Percentiles rank a stretch among this genome's conserved stretches.
Conservation (phyloP, 2,888 invertebrate species). For the Germaria angustata region DNA sequence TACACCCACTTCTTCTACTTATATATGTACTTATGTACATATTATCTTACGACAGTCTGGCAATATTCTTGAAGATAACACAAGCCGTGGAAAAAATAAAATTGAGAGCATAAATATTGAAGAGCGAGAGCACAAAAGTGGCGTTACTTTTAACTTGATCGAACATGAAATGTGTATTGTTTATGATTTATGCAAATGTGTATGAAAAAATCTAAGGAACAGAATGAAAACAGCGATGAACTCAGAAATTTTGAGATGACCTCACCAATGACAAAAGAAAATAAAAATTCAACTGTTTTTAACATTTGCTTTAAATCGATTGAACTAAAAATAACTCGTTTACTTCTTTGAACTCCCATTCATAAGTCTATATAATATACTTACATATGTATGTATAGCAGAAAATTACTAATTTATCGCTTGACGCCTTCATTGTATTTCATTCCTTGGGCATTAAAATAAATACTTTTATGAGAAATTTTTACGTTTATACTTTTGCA, state of each 20-base stretch:
- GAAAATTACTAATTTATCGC: background rate
- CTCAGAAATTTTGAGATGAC: background rate
- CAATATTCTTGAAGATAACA: conserved; percentile 18
- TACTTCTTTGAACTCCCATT: too few species aligned
- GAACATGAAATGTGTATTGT: conserved; percentile 9
- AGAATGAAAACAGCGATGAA: background rate
- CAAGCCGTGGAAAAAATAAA: conserved; percentile 6
- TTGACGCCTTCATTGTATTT: conserved; percentile 30
- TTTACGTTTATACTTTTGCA: conserved; percentile 47
- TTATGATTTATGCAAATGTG: background rate
- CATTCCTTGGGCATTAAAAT: background rate
- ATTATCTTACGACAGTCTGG: conserved; percentile 11
- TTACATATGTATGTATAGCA: background rate
- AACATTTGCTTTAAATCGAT: too few species aligned
- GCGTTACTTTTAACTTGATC: background rate
- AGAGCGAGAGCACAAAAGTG: background rate
- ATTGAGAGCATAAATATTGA: background rate
- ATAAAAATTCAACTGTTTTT: background rate
- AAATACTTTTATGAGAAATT: conserved; percentile 19
- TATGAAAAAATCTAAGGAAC: background rate
- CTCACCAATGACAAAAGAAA: background rate
- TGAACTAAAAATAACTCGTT: too few species aligned
- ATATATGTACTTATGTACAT: too few species aligned
- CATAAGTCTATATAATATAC: too few species aligned
- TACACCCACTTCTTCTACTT: background rate